Evolutionary conservation across 2,888 invertebrate species (phyloP), one percentile per base, ranked within the genome.

Genomic region (Xylota sylvarum): DNA sequence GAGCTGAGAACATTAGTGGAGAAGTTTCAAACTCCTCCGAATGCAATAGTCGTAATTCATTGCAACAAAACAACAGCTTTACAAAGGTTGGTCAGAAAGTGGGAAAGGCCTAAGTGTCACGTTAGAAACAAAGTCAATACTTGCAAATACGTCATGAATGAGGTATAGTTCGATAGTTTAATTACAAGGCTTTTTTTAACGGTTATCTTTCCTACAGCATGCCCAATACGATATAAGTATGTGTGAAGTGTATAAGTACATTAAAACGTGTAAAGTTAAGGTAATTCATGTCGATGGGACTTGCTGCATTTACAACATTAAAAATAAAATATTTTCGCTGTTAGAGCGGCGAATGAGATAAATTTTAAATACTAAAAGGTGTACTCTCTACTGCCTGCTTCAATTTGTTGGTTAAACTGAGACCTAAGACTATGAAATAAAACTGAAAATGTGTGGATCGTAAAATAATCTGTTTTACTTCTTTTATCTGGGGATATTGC

Each of bases 1-100:
- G 95, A 95, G 88, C 94, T 95, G 46, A 91, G 93, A 80, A 91
- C 93, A 65, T 89, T 95, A 2, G 94, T 95, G 35, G 90, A 92
- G 43, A 69, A 88, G 81, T 92, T 93, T 67, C 90, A 93, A n/a
- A 92, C 94, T 9, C 94, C 94, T 0, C 95, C 95, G 0, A 95
- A 95, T 89, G 90, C 90, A 27, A 76, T 92, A 9, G 88, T 92
- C 3, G 90, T 91, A 50, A 65, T 92, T 6, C 90, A 91, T 72
- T 90, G 91, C 72, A 87, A 89, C 0, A 90, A 91, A 80, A 82
- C 69, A 0, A 87, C 89, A 73, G 90, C 90, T 2, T 77, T 90
- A 32, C 88, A 89, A 43, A 89, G 92, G 1, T 67, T 90, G 0
- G 6, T 89, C 2, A 88, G 88, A 37, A 84, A 88, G 43, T 88